phyloP scores from a whole-genome alignment of 2,888 invertebrate species.

The Tetanocera ferruginea region DNA sequence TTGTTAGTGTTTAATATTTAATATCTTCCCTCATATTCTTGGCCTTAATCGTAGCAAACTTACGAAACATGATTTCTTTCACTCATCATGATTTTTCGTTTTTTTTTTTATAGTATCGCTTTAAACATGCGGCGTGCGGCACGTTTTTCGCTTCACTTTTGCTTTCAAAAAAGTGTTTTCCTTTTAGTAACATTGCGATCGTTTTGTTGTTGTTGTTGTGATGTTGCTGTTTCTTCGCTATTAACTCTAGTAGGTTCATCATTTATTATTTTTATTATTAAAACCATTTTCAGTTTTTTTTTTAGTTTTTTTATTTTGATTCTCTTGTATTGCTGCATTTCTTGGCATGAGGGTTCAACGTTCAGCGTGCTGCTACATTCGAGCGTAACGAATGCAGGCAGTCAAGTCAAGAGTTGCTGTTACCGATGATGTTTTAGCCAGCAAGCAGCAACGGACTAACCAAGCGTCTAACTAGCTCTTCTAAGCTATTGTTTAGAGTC shows the following conservation, averaged over 20 bases:
- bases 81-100: background rate
- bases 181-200: background rate
- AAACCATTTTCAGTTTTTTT: background rate
- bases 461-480: slow-evolving; percentile 1
- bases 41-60: slow-evolving; percentile 8
- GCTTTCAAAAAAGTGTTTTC: slow-evolving; percentile 33
- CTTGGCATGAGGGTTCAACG: slow-evolving; percentile 28
- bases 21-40: slow-evolving; percentile 20
- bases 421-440: background rate
- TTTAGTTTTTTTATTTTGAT: slow-evolving; percentile 5
- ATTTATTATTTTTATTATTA: slow-evolving; percentile 30
- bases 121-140: slow-evolving; percentile 16
- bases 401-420: slow-evolving; percentile 19
- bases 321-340: slow-evolving; percentile 17
- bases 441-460: background rate
- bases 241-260: slow-evolving; percentile 18
- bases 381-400: slow-evolving; percentile 30
- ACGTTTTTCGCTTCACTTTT: slow-evolving; percentile 38
- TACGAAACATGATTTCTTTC: slow-evolving; percentile 23
- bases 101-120: background rate
- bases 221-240: background rate
- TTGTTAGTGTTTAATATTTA: too few species aligned
- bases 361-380: slow-evolving; percentile 22
- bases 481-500: slow-evolving; percentile 10
- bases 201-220: slow-evolving; percentile 21